phyloP scores from a whole-genome alignment of 2,888 invertebrate genomes.

The Epistrophella euchroma region DNA sequence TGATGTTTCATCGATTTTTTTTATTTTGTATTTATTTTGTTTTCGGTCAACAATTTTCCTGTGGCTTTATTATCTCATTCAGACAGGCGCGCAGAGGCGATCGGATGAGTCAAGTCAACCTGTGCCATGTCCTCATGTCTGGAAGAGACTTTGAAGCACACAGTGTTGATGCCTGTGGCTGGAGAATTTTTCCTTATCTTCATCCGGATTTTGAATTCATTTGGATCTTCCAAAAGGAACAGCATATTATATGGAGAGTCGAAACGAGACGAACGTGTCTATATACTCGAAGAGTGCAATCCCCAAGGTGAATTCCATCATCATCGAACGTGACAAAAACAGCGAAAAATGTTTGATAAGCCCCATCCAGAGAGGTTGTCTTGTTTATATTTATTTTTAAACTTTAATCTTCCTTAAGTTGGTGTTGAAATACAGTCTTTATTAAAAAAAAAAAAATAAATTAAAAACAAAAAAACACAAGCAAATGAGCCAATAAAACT shows the following conservation, averaged over 20 bases:
- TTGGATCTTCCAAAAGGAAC: constrained; percentile 46
- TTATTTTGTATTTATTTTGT: background rate
- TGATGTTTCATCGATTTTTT: constrained; percentile 11
- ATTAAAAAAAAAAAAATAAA: background rate
- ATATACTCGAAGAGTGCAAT: constrained; percentile 4
- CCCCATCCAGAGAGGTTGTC: constrained; percentile 31
- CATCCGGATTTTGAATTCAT: constrained; percentile 75
- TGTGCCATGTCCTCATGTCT: constrained; percentile 24
- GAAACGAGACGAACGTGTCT: constrained; percentile 9
- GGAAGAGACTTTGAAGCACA: background rate
- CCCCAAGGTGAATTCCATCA: constrained; percentile 75
- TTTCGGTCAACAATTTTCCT: constrained; percentile 3
- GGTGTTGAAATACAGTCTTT: background rate
- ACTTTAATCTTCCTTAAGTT: background rate
- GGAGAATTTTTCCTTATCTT: constrained; percentile 67
- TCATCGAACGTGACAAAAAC: constrained; percentile 76
- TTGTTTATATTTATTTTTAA: background rate
- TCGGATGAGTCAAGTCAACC: constrained; percentile 49
- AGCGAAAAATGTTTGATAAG: constrained; percentile 72
- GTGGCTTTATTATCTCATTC: constrained; percentile 46
- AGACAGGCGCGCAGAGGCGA: constrained; percentile 50
- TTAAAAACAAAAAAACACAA: constrained; percentile 22
- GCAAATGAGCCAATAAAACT: constrained; percentile 62
- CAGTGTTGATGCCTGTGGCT: constrained; percentile 35
- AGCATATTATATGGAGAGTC: background rate